Evolutionary conservation across 1,140 invertebrate species (phyloP).

Genomic region (Drosophila funebris): DNA sequence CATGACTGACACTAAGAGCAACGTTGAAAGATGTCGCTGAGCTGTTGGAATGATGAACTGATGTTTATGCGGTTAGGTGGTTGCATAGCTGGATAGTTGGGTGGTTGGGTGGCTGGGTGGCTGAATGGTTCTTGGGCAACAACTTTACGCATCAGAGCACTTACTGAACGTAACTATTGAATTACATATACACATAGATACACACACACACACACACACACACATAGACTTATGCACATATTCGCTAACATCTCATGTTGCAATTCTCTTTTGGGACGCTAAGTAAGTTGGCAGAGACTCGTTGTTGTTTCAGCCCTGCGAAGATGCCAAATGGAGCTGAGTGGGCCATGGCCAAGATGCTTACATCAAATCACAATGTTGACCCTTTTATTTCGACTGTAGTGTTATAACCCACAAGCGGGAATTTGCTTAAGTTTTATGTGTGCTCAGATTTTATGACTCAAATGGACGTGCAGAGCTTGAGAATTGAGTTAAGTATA

Average conservation of each 20-base stretch:
- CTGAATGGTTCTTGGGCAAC: neutral
- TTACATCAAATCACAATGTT: conserved; percentile 61
- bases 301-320: conserved; percentile 15
- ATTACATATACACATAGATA: conserved; percentile 38
- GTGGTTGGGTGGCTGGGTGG: neutral
- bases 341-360: conserved; percentile 8
- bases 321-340: conserved; percentile 21
- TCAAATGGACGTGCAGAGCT: conserved; percentile 35
- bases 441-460: conserved; percentile 64
- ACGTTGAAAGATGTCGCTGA: conserved; percentile 49
- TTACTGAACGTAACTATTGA: conserved; percentile 53
- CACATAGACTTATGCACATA: conserved; percentile 24
- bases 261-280: conserved; percentile 64
- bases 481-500: neutral
- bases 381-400: conserved; percentile 69
- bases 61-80: neutral
- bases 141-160: conserved; percentile 61
- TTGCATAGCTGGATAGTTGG: neutral
- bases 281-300: conserved; percentile 50
- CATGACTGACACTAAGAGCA: conserved; percentile 58
- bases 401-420: conserved; percentile 43
- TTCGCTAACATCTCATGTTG: conserved; percentile 65
- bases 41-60: neutral
- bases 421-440: conserved; percentile 62
- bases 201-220: neutral